Evolutionary conservation across 1,140 invertebrate species (phyloP), one percentile per base, ranked within the genome.

Genomic region (Aphis gossypii): DNA sequence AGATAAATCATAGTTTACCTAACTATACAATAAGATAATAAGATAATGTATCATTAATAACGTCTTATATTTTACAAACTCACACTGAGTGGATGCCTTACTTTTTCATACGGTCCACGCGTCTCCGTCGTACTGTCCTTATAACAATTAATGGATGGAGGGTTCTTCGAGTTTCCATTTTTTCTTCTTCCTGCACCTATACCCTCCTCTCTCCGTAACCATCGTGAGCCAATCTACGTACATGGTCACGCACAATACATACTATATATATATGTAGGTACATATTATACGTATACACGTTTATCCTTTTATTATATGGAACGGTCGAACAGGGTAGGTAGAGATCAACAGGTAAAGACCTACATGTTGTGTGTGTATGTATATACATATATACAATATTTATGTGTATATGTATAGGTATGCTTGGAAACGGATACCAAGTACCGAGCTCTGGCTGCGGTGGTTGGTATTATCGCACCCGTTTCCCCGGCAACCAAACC

Each of bases 401-500:
- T 46, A 46, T 46, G 46, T 46, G 21, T 68, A 11, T 60, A 7
- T 7, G 56, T 60, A 30, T 60, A 35, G 30, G n/a, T 76, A 76
- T 76, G 14, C 30, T 0, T 48, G 44, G 18, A 18, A 88, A 88
- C 18, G 30, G 14, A 1, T 23, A 51, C 25, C n/a, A 18, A 44
- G 84, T 41, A 88, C 48, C 44, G 87, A 23, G 11, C 44, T 30
- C 84, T 23, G 86, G 60, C 86, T 56, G 51, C 35, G 38, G 88
- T 44, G 35, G 38, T 51, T n/a, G 35, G 88, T 46, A 44, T 90
- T 60, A 90, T 90, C 89, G 89, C 14, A 90, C 44, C 25, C 56
- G 89, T 90, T 90, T 44, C 89, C 89, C 89, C 4, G 89, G 89
- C 56, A 90, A 90, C 89, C 38, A 30, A 44, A 60, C 54, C 88